Conservation (phyloP, 2,113 vertebrate species). For the Gorsachius goisagi region DNA sequence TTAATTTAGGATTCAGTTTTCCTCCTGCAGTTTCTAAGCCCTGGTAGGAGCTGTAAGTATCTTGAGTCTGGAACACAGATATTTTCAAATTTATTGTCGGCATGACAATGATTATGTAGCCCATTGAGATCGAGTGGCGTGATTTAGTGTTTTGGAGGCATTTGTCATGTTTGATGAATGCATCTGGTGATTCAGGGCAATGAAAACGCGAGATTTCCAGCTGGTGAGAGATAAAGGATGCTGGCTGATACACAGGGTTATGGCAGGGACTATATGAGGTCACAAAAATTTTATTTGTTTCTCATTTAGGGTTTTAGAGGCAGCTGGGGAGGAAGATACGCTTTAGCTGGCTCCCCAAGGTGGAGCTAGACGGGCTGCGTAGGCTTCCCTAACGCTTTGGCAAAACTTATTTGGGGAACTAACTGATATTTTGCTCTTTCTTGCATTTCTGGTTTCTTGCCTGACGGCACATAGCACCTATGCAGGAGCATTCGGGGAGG, state of each 20-base stretch:
- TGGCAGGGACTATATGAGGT: background rate
- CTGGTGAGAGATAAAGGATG: background rate
- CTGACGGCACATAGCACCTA: background rate
- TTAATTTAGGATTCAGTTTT: background rate
- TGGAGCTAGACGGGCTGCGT: background rate
- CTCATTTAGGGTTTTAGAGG: constrained; percentile 1
- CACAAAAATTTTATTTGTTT: constrained; percentile 20
- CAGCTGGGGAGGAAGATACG: background rate
- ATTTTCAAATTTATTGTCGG: background rate
- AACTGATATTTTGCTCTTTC: background rate
- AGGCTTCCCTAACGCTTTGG: background rate
- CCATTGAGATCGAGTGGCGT: constrained; percentile 49
- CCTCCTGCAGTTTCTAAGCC: background rate
- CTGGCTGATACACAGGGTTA: background rate
- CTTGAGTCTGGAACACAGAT: background rate
- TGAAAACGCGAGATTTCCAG: background rate
- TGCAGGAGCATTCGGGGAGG: background rate
- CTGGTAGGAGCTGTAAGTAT: background rate
- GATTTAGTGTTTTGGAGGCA: constrained; percentile 41
- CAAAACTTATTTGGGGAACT: background rate
- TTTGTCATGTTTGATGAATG: constrained; percentile 61
- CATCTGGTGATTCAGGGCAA: constrained; percentile 35
- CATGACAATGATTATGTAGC: constrained; percentile 53
- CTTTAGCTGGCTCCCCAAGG: background rate
- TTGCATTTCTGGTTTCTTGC: background rate